These are phyloP conservation scores for Caenorhabditis latens DNA, from an alignment of 1,140 invertebrate species.

Conservation along the genomic window DNA sequence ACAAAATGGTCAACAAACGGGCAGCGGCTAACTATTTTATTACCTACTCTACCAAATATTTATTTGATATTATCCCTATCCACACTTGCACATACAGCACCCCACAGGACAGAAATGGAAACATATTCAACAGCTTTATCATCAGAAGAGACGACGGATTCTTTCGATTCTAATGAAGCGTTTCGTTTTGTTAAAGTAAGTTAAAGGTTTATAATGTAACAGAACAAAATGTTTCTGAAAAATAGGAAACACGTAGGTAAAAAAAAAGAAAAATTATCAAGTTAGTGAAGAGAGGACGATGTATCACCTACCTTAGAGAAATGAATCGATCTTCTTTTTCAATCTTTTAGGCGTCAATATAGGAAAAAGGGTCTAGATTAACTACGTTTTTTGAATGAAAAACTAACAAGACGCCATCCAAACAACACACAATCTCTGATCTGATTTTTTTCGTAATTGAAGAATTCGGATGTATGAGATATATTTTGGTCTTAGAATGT, in stretches of 20 bases:
- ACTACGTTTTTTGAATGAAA: background rate
- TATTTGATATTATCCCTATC: conserved; percentile 37
- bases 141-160: conserved; percentile 10
- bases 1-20: conserved; percentile 50
- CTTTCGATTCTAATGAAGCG: conserved; percentile 34
- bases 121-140: background rate
- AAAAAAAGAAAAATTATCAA: conserved; percentile 38
- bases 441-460: background rate
- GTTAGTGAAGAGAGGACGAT: conserved; percentile 12
- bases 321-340: conserved; percentile 48
- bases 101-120: conserved; percentile 13
- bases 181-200: conserved; percentile 28
- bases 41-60: conserved; percentile 28
- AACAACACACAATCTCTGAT: background rate
- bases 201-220: conserved; percentile 18
- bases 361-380: background rate
- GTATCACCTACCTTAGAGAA: conserved; percentile 9
- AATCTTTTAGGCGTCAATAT: conserved; percentile 20
- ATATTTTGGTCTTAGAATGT: too few relatives aligned
- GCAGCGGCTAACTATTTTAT: conserved; percentile 11
- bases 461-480: too few relatives aligned
- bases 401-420: background rate
- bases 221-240: background rate
- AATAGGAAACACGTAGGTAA: background rate
- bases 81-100: conserved; percentile 51